Conservation (phyloP, 2,113 vertebrate species). For the Lophotis ruficrista region DNA sequence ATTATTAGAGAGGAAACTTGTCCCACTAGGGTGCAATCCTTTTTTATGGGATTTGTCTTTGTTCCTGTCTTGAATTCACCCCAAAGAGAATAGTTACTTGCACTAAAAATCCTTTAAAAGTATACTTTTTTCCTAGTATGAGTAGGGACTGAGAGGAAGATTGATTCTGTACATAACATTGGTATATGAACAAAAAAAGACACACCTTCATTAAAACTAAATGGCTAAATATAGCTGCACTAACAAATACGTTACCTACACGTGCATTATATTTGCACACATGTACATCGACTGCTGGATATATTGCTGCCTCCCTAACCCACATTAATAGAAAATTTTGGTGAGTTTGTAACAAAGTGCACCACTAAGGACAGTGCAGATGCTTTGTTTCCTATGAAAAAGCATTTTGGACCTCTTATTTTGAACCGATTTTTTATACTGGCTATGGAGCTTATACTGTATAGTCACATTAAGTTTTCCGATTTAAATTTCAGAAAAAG, state of each 20-base stretch:
- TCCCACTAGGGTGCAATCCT: neutral
- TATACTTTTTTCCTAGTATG: neutral
- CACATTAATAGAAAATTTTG: neutral
- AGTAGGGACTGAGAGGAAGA: neutral
- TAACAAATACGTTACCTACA: neutral
- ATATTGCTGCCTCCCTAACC: neutral
- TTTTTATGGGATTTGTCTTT: neutral
- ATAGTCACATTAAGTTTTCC: neutral
- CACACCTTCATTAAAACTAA: neutral
- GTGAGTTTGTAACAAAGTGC: neutral
- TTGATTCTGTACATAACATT: neutral
- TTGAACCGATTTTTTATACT: neutral
- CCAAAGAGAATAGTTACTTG: neutral
- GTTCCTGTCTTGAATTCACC: neutral
- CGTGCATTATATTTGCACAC: neutral
- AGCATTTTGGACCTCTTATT: neutral
- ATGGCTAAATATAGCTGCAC: neutral
- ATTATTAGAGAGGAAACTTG: neutral
- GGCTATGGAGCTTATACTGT: neutral
- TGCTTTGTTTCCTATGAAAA: neutral
- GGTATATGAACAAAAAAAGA: neutral
- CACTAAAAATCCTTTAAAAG: neutral
- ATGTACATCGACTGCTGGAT: accelerated
- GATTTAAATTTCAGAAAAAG: neutral
- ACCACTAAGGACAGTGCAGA: neutral